Conservation (phyloP, 2,113 vertebrate species). For the Amblyopsis rosae region DNA sequence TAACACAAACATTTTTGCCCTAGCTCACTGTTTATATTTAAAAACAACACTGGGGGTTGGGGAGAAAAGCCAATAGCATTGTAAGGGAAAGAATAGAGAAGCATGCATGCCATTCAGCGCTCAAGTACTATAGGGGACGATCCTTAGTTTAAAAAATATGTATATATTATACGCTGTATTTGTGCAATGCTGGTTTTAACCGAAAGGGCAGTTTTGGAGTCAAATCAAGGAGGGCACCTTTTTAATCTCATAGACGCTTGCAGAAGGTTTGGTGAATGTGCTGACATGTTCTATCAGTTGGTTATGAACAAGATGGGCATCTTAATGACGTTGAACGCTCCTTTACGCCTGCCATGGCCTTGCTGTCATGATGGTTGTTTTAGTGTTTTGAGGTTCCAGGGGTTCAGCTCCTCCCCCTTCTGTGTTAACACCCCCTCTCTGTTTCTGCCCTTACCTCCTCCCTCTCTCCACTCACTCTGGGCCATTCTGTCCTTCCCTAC, state of each 20-base stretch:
- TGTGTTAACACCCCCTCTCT: constrained; percentile 91
- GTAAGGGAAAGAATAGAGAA: no score
- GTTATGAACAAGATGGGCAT: background rate
- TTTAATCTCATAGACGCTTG: background rate
- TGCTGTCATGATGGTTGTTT: background rate
- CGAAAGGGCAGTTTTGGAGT: no score
- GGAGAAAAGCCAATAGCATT: no score
- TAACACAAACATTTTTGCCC: no score
- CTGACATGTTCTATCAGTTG: constrained; percentile 8
- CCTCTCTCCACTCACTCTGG: constrained; percentile 55
- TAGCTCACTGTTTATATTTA: no score
- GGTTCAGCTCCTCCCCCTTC: constrained; percentile 34
- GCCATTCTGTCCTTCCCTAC: constrained; percentile 24
- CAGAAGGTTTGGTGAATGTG: background rate
- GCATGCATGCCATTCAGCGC: no score
- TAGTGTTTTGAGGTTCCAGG: constrained; percentile 34
- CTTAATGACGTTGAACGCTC: background rate
- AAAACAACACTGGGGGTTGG: no score
- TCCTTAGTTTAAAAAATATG: no score
- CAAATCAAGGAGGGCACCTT: background rate
- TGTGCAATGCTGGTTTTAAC: no score
- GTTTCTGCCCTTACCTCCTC: constrained; percentile 82
- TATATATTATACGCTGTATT: no score
- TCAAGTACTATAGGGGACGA: no score
- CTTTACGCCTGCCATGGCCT: background rate